Evolutionary conservation across 53 echinoderm and acorn worm genomes (phyloP).

Genomic region (Mesocentrotus franciscanus): DNA sequence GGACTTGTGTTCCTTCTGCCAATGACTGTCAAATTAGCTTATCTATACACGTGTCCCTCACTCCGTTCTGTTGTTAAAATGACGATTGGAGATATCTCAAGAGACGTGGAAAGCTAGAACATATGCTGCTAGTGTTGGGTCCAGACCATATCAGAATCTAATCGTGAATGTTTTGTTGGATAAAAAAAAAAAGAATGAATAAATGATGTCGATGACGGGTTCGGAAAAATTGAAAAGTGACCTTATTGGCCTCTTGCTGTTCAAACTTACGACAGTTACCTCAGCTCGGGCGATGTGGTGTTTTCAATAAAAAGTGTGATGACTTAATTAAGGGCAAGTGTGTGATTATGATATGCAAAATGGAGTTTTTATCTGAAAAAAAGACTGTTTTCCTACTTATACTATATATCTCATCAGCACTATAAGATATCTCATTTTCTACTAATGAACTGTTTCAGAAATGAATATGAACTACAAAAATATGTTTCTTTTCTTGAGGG

Average conservation of each 20-base stretch:
- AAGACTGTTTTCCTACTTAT: slow-evolving; percentile 68
- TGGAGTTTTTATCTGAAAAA: slow-evolving; percentile 68
- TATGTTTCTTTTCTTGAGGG: slow-evolving; percentile 16
- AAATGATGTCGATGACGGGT: slow-evolving; percentile 62
- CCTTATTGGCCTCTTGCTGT: slow-evolving; percentile 67
- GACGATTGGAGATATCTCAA: not conserved
- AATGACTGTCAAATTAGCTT: not conserved
- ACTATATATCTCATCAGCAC: slow-evolving; percentile 66
- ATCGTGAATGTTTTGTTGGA: slow-evolving; percentile 41
- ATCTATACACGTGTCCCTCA: not conserved
- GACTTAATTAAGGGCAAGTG: slow-evolving; percentile 64
- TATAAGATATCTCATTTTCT: slow-evolving; percentile 59
- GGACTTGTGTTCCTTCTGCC: not conserved
- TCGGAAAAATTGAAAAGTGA: slow-evolving; percentile 63
- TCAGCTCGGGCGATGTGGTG: slow-evolving; percentile 67
- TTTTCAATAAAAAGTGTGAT: slow-evolving; percentile 69
- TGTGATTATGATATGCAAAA: slow-evolving; percentile 69
- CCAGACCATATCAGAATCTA: slow-evolving; percentile 19
- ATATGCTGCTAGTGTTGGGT: slow-evolving; percentile 19
- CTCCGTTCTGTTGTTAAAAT: not conserved
- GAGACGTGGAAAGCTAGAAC: not conserved
- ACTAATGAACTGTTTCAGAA: slow-evolving; percentile 52
- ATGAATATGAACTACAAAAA: not conserved
- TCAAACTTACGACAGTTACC: slow-evolving; percentile 51
- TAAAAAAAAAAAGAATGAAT: slow-evolving; percentile 11